Conservation (phyloP, 2,888 invertebrate genomes). For the Anthrax anthrax region DNA sequence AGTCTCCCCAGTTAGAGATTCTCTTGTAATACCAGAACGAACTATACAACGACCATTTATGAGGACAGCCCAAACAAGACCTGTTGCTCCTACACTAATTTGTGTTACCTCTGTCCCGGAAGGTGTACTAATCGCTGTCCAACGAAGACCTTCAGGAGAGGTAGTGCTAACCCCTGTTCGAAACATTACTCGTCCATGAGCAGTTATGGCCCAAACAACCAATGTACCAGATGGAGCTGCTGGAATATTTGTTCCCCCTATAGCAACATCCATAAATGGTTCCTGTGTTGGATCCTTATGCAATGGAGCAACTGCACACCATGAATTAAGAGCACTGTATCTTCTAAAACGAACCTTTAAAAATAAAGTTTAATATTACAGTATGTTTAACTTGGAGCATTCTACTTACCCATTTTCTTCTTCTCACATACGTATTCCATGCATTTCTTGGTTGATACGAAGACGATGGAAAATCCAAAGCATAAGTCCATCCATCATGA, state of each 20-base stretch:
- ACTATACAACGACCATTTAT: slow-evolving; percentile 73
- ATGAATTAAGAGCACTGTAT: slow-evolving; percentile 79
- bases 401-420: slow-evolving; percentile 64
- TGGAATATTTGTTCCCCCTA: slow-evolving; percentile 72
- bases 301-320: slow-evolving; percentile 82
- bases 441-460: slow-evolving; percentile 65
- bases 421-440: slow-evolving; percentile 81
- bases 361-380: neutral
- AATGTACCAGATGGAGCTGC: slow-evolving; percentile 61
- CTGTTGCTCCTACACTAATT: slow-evolving; percentile 72
- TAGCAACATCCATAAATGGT: slow-evolving; percentile 81
- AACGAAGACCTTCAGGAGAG: slow-evolving; percentile 76
- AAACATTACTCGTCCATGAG: slow-evolving; percentile 80
- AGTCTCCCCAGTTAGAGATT: slow-evolving; percentile 43
- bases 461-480: slow-evolving; percentile 76
- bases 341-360: slow-evolving; percentile 49
- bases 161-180: slow-evolving; percentile 64
- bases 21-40: slow-evolving; percentile 68
- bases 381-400: neutral
- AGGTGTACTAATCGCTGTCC: slow-evolving; percentile 65
- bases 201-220: slow-evolving; percentile 86
- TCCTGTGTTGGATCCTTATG: slow-evolving; percentile 82
- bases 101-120: slow-evolving; percentile 70
- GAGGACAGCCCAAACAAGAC: slow-evolving; percentile 74
- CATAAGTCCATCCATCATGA: slow-evolving; percentile 89